Percentiles rank a stretch among this genome's conserved stretches.
phyloP scores from a whole-genome alignment of 2,797 vertebrate genomes.

The Dipus sagitta region DNA sequence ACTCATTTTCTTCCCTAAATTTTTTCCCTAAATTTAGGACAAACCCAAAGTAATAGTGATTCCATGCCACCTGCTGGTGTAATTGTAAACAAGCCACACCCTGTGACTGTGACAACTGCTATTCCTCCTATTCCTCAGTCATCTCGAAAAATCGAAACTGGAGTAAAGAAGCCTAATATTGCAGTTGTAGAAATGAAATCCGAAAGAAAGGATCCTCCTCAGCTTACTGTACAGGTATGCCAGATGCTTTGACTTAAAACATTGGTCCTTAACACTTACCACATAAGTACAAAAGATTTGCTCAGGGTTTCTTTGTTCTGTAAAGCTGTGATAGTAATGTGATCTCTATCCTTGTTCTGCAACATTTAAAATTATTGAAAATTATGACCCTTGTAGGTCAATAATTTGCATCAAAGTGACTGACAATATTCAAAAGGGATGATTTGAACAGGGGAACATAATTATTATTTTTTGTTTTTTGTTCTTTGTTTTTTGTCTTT shows the following conservation, averaged over 20 bases:
- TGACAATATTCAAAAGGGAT: neutral
- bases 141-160: conserved; percentile 74
- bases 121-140: conserved; percentile 85
- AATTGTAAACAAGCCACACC: conserved; percentile 82
- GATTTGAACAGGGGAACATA: neutral
- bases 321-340: neutral
- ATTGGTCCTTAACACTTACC: neutral
- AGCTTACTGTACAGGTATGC: conserved; percentile 91
- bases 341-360: neutral
- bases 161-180: conserved; percentile 85
- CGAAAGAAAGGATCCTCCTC: conserved; percentile 86
- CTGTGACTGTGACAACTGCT: conserved; percentile 88
- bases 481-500: neutral
- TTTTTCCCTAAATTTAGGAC: conserved; percentile 86
- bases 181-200: conserved; percentile 88
- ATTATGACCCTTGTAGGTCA: conserved; percentile 1
- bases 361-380: neutral
- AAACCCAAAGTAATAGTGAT: conserved; percentile 87
- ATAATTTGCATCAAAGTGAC: neutral
- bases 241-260: neutral
- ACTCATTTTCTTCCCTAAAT: conserved; percentile 59
- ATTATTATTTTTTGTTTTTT: neutral
- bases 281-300: neutral
- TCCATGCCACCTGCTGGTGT: conserved; percentile 84
- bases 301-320: conserved; percentile 14